A percentile compares a stretch with the other conserved stretches of the same genome.
Conservation (phyloP, 2,113 vertebrate genomes). For the Channa maculata region DNA sequence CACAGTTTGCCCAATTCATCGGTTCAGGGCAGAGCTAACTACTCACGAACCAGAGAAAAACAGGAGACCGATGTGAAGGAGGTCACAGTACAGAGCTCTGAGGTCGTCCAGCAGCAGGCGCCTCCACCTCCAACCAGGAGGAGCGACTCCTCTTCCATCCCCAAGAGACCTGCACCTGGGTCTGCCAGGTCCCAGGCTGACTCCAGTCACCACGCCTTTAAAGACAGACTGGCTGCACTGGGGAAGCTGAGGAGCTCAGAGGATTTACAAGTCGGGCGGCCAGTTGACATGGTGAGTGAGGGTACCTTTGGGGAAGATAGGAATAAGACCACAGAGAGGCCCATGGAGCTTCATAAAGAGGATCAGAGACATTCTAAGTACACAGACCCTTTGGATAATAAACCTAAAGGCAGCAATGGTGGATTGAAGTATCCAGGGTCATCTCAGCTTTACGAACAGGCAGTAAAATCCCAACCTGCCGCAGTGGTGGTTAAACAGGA, state of each 20-base stretch:
- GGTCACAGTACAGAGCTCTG: slow-evolving; percentile 16
- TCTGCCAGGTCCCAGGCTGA: slow-evolving; percentile 81
- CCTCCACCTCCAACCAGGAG: slow-evolving; percentile 59
- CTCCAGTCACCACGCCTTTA: slow-evolving; percentile 86
- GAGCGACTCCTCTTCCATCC: slow-evolving; percentile 73
- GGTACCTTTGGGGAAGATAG: slow-evolving; percentile 53
- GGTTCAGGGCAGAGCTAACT: slow-evolving; percentile 30
- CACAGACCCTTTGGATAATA: slow-evolving; percentile 76
- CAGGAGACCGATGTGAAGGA: slow-evolving; percentile 22
- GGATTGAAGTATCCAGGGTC: slow-evolving; percentile 85
- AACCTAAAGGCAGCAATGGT: slow-evolving; percentile 62
- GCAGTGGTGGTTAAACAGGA: slow-evolving; percentile 82
- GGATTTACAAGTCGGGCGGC: slow-evolving; percentile 66
- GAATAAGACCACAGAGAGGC: slow-evolving; percentile 72
- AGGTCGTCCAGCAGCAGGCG: slow-evolving; percentile 15
- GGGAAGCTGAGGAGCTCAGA: slow-evolving; percentile 87
- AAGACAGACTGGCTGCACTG: slow-evolving; percentile 88
- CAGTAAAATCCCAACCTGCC: slow-evolving; percentile 78
- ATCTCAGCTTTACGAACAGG: slow-evolving; percentile 74
- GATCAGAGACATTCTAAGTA: slow-evolving; percentile 78
- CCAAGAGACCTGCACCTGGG: slow-evolving; percentile 73
- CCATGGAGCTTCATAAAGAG: slow-evolving; percentile 68
- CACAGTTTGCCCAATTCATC: slow-evolving; percentile 73
- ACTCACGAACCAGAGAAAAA: slow-evolving; percentile 51
- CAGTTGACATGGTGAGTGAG: slow-evolving; percentile 51